These are phyloP conservation scores for Odocoileus virginianus DNA, from an alignment of 2,113 vertebrate species.

Conservation along the genomic window DNA sequence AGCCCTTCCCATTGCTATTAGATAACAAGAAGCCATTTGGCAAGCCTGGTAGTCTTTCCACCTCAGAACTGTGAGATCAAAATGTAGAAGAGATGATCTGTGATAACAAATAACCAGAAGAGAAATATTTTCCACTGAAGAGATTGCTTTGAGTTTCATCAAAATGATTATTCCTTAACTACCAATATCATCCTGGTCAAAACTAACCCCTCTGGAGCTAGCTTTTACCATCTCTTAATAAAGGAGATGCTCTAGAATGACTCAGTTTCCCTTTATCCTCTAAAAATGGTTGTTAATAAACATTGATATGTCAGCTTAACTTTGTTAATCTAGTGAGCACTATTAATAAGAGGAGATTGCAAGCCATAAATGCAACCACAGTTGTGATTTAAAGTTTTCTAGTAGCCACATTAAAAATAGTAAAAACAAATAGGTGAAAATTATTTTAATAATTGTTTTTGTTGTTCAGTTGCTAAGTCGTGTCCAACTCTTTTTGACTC, in stretches of 20 bases:
- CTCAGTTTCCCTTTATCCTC: neutral
- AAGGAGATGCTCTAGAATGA: neutral
- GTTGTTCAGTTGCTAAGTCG: neutral
- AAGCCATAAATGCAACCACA: neutral
- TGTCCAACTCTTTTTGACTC: rapidly evolving
- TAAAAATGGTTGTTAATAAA: neutral
- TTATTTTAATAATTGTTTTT: neutral
- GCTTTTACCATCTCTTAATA: neutral
- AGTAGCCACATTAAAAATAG: neutral
- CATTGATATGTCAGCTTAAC: neutral
- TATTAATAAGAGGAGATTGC: neutral
- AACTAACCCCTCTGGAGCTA: neutral
- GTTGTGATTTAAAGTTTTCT: neutral
- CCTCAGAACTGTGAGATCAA: neutral
- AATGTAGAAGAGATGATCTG: neutral
- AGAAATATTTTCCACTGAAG: neutral
- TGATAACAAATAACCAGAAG: neutral
- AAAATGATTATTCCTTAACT: neutral
- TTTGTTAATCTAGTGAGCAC: neutral
- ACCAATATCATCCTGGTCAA: neutral
- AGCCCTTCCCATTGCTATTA: neutral
- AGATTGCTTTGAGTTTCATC: neutral
- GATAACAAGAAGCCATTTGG: neutral
- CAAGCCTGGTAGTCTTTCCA: neutral
- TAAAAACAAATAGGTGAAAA: neutral